Base-by-base conservation (phyloP, 2,888 invertebrate genomes). In the Patella ulyssiponensis region DNA sequence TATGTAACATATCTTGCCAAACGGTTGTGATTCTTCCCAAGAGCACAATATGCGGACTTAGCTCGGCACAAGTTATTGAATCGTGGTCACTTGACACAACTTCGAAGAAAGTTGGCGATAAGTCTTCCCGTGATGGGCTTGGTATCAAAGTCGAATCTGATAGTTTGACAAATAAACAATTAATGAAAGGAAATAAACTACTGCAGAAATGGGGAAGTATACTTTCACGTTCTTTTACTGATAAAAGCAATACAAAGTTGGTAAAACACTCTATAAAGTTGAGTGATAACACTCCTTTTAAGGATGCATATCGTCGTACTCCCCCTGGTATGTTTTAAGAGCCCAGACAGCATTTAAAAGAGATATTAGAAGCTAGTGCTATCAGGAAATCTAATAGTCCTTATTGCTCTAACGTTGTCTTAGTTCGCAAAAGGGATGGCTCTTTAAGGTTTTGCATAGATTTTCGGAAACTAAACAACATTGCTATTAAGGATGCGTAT, bases 281-380 rank as follows among this genome's bases (percentile, higher is more conserved):
- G n/a, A n/a, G n/a, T n/a, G n/a, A n/a, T n/a, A n/a, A n/a, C n/a
- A n/a, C n/a, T n/a, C n/a, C n/a, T n/a, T n/a, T n/a, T n/a, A n/a
- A n/a, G n/a, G n/a, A n/a, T n/a, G n/a, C n/a, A n/a, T n/a, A n/a
- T n/a, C n/a, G n/a, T n/a, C 80, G 75, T 0, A 81, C 84, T 51
- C 82, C 77, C 17, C 81, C 81, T 52, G n/a, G 74, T 3, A 82
- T 85, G 84, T 75, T 74, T 44, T 77, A 82, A 20, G 82, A 83
- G 71, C 82, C 83, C 3, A 52, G 77, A 33, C 51, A 75, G 3
- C 83, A 85, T 70, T 51, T 85, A 0, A 76, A 83, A 71, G 79
- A 83, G 54, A 73, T 85, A 4, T 72, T 84, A 27, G 72, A 64
- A 15, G 72, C 73, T 53, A 82, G 81, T 17, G 71, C 84, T n/a